phyloP scores from a whole-genome alignment of 1,140 invertebrate genomes.

The Papilio machaon region DNA sequence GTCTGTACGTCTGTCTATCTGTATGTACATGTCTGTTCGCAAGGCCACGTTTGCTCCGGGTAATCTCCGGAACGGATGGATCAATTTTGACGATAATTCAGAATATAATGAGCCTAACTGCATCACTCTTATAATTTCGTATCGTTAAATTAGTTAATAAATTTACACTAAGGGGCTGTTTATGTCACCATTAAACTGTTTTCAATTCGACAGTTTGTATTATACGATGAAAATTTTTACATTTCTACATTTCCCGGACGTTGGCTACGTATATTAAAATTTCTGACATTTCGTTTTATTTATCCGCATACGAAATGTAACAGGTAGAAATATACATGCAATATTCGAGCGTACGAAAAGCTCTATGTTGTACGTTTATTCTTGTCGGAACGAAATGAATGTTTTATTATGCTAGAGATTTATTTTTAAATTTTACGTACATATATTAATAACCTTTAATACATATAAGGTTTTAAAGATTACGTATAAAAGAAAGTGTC shows the following conservation, averaged over 20 bases:
- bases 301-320: background rate
- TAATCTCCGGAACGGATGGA: too few relatives aligned
- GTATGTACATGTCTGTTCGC: too few relatives aligned
- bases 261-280: background rate
- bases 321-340: background rate
- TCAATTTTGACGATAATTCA: too few relatives aligned
- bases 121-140: too few relatives aligned
- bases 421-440: background rate
- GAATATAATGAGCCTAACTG: too few relatives aligned
- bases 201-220: too few relatives aligned
- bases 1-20: too few relatives aligned
- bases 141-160: background rate
- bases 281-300: background rate
- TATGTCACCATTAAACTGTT: too few relatives aligned
- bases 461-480: too few relatives aligned
- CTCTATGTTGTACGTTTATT: background rate
- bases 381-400: constrained; percentile 1
- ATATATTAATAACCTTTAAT: background rate
- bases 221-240: background rate
- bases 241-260: background rate
- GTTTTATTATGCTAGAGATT: background rate
- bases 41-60: too few relatives aligned
- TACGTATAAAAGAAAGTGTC: too few relatives aligned
- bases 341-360: constrained; percentile 3
- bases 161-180: background rate